phyloP scores from a whole-genome alignment of 2,797 vertebrate species.

The Sebastes dallii region DNA sequence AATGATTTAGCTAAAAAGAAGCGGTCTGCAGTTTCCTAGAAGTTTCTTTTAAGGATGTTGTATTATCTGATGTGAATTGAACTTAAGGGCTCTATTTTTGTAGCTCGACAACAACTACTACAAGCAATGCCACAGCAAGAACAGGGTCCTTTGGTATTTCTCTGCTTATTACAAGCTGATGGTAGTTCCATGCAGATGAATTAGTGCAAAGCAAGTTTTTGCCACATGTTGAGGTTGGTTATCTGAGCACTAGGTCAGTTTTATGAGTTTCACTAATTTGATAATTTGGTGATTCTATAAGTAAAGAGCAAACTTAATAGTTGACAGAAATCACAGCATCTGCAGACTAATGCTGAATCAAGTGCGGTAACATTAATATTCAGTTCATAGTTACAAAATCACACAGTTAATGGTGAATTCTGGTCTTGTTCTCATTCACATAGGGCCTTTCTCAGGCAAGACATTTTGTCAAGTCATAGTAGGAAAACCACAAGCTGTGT shows the following conservation, averaged over 20 bases:
- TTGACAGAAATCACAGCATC: no score
- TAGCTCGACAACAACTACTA: no score
- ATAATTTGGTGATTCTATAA: background rate
- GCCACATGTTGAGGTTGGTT: background rate
- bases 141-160: background rate
- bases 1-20: conserved; percentile 5
- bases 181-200: background rate
- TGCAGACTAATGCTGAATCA: no score
- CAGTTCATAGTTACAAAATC: no score
- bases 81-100: background rate
- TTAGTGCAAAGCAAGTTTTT: background rate
- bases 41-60: background rate
- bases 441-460: background rate
- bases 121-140: background rate
- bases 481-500: background rate
- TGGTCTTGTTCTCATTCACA: background rate
- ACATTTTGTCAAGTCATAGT: background rate
- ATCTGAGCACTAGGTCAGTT: background rate
- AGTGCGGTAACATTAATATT: no score
- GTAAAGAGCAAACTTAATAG: background rate
- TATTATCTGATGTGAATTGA: background rate
- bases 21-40: background rate
- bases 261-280: background rate
- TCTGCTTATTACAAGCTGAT: background rate
- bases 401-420: background rate